Percentiles rank a stretch among this genome's conserved stretches.
phyloP scores from a whole-genome alignment of 2,888 invertebrate species.

The Drosophila ezoana region DNA sequence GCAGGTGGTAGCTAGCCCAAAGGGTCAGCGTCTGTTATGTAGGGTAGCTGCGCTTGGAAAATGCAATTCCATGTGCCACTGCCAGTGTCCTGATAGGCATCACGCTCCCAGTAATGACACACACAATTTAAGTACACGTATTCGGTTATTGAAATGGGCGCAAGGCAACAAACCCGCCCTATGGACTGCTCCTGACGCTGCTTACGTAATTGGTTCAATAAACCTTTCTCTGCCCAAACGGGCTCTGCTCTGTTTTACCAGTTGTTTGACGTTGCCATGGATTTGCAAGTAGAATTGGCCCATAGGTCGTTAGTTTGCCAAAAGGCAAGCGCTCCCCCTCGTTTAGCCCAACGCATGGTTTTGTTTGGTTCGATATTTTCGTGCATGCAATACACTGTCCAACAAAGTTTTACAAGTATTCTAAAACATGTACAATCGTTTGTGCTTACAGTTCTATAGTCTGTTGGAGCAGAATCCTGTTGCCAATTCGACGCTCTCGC shows the following conservation, averaged over 20 bases:
- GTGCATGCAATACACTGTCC: slow-evolving; percentile 29
- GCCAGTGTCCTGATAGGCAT: slow-evolving; percentile 34
- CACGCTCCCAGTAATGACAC: slow-evolving; percentile 30
- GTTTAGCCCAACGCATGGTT: slow-evolving; percentile 37
- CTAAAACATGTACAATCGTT: slow-evolving; percentile 7
- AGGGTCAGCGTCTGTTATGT: slow-evolving; percentile 62
- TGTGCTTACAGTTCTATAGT: slow-evolving; percentile 89
- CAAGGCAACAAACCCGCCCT: slow-evolving; percentile 32
- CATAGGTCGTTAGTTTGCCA: slow-evolving; percentile 54
- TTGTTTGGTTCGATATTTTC: slow-evolving; percentile 49
- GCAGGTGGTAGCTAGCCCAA: slow-evolving; percentile 51
- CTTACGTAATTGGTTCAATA: slow-evolving; percentile 80
- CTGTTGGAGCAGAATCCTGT: slow-evolving; percentile 90
- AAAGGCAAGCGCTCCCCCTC: slow-evolving; percentile 38
- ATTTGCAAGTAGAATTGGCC: slow-evolving; percentile 36
- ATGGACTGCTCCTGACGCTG: slow-evolving; percentile 3
- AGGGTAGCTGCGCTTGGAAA: slow-evolving; percentile 64
- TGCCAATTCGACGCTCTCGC: slow-evolving; percentile 90
- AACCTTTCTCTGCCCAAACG: slow-evolving; percentile 51
- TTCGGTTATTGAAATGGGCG: slow-evolving; percentile 34
- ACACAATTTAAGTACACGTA: slow-evolving; percentile 34
- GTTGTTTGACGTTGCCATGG: slow-evolving; percentile 76
- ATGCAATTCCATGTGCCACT: slow-evolving; percentile 61
- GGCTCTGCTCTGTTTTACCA: slow-evolving; percentile 30
- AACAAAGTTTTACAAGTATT: slow-evolving; percentile 14